These are phyloP conservation scores for Brachyptera risi DNA, from an alignment of 2,888 invertebrate species.

Conservation along the genomic window DNA sequence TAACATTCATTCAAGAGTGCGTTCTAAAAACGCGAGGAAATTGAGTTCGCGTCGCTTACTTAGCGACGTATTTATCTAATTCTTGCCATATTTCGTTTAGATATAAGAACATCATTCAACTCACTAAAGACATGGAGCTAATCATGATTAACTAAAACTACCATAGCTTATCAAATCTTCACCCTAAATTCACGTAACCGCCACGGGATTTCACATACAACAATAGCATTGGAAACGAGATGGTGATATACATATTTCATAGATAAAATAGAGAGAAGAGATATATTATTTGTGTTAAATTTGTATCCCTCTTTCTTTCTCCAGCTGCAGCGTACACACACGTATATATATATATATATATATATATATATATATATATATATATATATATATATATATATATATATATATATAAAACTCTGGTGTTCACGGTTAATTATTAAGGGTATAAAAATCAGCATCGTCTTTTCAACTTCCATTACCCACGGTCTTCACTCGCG, in stretches of 20 bases:
- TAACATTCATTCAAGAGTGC: neutral
- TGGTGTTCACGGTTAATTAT: conserved; percentile 22
- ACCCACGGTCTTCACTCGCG: conserved; percentile 27
- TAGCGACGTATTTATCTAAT: neutral
- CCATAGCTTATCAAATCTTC: conserved; percentile 30
- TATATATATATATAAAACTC: neutral
- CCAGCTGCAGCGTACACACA: neutral
- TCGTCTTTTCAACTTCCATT: conserved; percentile 28
- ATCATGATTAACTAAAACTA: conserved; percentile 26
- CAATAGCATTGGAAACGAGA: conserved; percentile 8
- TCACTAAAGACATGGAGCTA: conserved; percentile 27
- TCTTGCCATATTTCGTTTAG: neutral
- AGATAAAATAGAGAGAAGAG: neutral
- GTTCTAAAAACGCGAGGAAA: neutral
- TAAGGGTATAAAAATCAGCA: conserved; percentile 24
- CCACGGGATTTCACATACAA: conserved; percentile 4
- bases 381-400: too few species aligned
- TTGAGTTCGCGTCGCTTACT: neutral
- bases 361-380: too few species aligned
- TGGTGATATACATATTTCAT: neutral
- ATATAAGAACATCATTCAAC: conserved; percentile 16
- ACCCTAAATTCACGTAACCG: conserved; percentile 28
- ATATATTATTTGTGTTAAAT: conserved; percentile 12
- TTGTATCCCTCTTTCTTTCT: neutral
- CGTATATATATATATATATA: too few species aligned